These are phyloP conservation scores for Agrochola lychnidis DNA, from an alignment of 2,888 invertebrate species.

Conservation along the genomic window DNA sequence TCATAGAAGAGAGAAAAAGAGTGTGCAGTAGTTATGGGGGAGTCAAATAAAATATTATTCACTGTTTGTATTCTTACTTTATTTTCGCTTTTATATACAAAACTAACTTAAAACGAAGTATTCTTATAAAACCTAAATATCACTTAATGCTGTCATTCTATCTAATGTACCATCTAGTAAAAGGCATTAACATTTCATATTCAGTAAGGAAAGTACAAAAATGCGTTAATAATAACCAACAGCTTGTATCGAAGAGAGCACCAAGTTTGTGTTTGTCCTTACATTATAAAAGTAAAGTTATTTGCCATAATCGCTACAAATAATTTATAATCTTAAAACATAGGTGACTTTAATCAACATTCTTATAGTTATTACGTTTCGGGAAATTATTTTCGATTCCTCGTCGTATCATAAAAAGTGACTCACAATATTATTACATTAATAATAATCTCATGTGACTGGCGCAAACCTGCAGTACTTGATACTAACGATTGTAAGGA, in stretches of 20 bases:
- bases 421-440: neutral
- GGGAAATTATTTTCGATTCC: too few species aligned
- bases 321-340: conserved; percentile 13
- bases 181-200: neutral
- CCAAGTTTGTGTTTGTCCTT: neutral
- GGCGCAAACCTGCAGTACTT: too few species aligned
- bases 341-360: neutral
- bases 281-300: neutral
- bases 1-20: too few species aligned
- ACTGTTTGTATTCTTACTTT: conserved; percentile 5
- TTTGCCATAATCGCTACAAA: conserved; percentile 16
- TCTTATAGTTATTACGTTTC: neutral
- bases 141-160: neutral
- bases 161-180: neutral
- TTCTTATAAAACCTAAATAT: conserved; percentile 10
- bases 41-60: neutral
- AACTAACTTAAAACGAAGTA: conserved; percentile 3
- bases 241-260: neutral
- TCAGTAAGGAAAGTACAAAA: neutral
- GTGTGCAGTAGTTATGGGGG: neutral
- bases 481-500: too few species aligned
- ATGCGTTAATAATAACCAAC: neutral
- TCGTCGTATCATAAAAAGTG: neutral
- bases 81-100: conserved; percentile 7
- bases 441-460: neutral